Base-by-base conservation (phyloP, 2,113 vertebrate species). In the Podarcis raffonei region DNA sequence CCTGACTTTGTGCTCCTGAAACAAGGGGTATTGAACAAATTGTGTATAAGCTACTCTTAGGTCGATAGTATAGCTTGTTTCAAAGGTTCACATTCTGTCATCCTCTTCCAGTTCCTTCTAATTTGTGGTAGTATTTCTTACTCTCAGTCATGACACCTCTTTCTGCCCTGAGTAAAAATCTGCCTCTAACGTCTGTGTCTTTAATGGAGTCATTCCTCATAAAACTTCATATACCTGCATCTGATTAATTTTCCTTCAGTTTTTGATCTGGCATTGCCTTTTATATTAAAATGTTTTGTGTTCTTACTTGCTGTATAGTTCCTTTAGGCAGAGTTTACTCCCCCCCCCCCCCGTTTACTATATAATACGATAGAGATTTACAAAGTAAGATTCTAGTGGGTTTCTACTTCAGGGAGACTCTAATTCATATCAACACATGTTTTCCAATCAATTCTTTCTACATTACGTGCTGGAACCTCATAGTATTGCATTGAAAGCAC, bases 221-320 rank as follows among this genome's bases (percentile, higher is more conserved):
- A 74, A 48, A 69, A 5, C 5, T 89, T 84, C 6, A 23, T 39
- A 37, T 83, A 78, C 91, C 16, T 3, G 37, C 68, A 57, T 80
- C 48, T 42, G 30, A 30, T 74, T 74, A 85, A 79, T 81, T 92
- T 79, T 86, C 79, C 57, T 62, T 81, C 32, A 81, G 2, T 72
- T 27, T 71, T 59, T 2, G 53, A 35, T 59, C 32, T 57, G 48
- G 42, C 69, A 83, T 72, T 84, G 6, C 13, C 69, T 27, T 16
- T 37, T 59, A n/a, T 15, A 68, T 77, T 77, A 68, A 48, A 32
- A 32, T 57, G 22, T 32, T 86, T 86, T 85, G 15, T 59, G 22
- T 2, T 9, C 23, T 37, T 20, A 8, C 37, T 85, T 39, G 13
- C 35, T 62, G n/a, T 48, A n/a, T n/a, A 66, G 75, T 23, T 68